A percentile compares a stretch with the other conserved stretches of the same genome.
These are phyloP conservation scores for Drosophila pallidifrons DNA, from an alignment of 1,140 invertebrate species.

Conservation along the genomic window DNA sequence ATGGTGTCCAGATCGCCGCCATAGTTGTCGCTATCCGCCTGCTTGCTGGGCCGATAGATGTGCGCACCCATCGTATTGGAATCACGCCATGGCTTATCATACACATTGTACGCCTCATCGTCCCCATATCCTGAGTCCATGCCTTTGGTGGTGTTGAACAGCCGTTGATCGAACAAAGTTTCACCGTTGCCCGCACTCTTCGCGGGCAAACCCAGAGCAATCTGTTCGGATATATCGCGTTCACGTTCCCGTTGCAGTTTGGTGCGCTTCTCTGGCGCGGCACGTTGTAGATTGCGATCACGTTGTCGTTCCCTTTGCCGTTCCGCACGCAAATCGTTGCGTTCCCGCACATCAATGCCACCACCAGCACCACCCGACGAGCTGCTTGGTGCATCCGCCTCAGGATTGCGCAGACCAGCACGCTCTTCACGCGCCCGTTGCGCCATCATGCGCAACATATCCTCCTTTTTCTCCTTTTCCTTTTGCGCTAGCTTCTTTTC, in stretches of 20 bases:
- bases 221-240: slow-evolving; percentile 99
- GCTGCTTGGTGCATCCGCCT: slow-evolving; percentile 85
- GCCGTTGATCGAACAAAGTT: slow-evolving; percentile 96
- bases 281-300: slow-evolving; percentile 96
- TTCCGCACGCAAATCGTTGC: slow-evolving; percentile 95
- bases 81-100: slow-evolving; percentile 97
- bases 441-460: slow-evolving; percentile 95
- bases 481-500: slow-evolving; percentile 99
- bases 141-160: slow-evolving; percentile 98
- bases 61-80: slow-evolving; percentile 93
- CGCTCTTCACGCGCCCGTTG: slow-evolving; percentile 98
- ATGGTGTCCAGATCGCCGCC: slow-evolving; percentile 95
- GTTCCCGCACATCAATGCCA: slow-evolving; percentile 92
- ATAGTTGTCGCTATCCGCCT: slow-evolving; percentile 96
- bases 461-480: slow-evolving; percentile 99
- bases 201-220: slow-evolving; percentile 97
- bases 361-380: slow-evolving; percentile 29
- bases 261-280: slow-evolving; percentile 96
- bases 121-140: slow-evolving; percentile 99
- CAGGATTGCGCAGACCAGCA: slow-evolving; percentile 88
- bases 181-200: slow-evolving; percentile 91
- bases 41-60: slow-evolving; percentile 96
- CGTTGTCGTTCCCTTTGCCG: slow-evolving; percentile 96
- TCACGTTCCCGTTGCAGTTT: slow-evolving; percentile 96
- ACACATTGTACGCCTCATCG: slow-evolving; percentile 99